These are phyloP conservation scores for Drosophila neutralis DNA, from an alignment of 2,888 invertebrate genomes.

Conservation along the genomic window DNA sequence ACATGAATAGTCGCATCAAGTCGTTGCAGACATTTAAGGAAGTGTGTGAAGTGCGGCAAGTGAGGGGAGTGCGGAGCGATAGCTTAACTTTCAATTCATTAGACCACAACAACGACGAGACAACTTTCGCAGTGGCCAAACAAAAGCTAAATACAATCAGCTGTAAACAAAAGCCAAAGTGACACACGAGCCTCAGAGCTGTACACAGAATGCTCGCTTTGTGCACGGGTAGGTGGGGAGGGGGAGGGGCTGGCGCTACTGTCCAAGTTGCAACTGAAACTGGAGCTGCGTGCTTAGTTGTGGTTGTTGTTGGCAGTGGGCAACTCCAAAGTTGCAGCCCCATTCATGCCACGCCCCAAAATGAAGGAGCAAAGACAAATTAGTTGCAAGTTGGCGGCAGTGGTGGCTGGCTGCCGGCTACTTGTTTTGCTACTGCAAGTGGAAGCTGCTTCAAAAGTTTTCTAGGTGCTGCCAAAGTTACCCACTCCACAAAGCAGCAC, in stretches of 20 bases:
- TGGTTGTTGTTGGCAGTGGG: slow-evolving; percentile 7
- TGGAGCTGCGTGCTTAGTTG: slow-evolving; percentile 12
- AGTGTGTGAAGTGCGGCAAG: neutral
- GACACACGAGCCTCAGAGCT: slow-evolving; percentile 52
- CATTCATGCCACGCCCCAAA: slow-evolving; percentile 36
- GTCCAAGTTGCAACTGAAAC: slow-evolving; percentile 32
- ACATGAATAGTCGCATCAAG: slow-evolving; percentile 22
- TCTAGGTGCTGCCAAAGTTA: slow-evolving; percentile 55
- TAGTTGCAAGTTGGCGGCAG: slow-evolving; percentile 67
- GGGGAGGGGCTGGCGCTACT: neutral
- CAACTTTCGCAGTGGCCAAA: slow-evolving; percentile 67
- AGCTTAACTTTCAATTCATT: slow-evolving; percentile 74
- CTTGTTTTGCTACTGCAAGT: slow-evolving; percentile 49
- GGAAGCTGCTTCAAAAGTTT: slow-evolving; percentile 47
- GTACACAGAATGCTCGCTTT: neutral
- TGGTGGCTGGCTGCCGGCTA: neutral
- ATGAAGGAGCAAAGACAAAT: slow-evolving; percentile 61
- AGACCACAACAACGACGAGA: slow-evolving; percentile 67
- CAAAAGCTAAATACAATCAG: slow-evolving; percentile 75
- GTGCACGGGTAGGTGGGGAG: neutral
- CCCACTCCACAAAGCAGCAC: neutral
- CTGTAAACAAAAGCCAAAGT: slow-evolving; percentile 71
- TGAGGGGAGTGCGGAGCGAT: neutral
- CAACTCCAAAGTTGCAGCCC: slow-evolving; percentile 31
- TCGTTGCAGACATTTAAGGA: neutral